Evolutionary conservation across 1,140 invertebrate genomes (phyloP).

Genomic region (Megathymus violae): DNA sequence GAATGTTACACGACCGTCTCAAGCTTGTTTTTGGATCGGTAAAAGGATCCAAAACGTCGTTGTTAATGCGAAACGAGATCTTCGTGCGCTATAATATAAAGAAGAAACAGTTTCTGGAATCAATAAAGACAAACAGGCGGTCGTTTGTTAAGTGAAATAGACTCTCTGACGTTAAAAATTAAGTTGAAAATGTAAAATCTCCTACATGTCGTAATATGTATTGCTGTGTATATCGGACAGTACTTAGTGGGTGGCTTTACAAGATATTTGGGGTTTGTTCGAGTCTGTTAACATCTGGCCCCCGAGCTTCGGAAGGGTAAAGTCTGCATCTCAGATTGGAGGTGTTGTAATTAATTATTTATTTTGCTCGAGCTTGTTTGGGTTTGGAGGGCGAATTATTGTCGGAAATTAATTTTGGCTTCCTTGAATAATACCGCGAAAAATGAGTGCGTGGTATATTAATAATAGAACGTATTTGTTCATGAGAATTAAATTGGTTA

Average conservation of each 20-base stretch:
- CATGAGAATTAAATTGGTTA: not conserved
- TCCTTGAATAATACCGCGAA: slow-evolving; percentile 6
- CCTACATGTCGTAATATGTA: slow-evolving; percentile 33
- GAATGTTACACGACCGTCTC: not conserved
- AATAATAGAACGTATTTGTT: not conserved
- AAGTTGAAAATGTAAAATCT: slow-evolving; percentile 32
- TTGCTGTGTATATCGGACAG: slow-evolving; percentile 59
- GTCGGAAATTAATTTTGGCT: slow-evolving; percentile 51
- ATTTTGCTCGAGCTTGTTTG: slow-evolving; percentile 60
- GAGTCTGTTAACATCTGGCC: slow-evolving; percentile 79
- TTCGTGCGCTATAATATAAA: slow-evolving; percentile 76
- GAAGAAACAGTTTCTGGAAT: slow-evolving; percentile 68
- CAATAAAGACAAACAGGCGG: slow-evolving; percentile 70
- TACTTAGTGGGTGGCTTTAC: slow-evolving; percentile 75
- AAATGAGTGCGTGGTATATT: not conserved
- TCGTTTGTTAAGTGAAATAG: slow-evolving; percentile 40
- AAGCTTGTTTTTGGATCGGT: slow-evolving; percentile 27
- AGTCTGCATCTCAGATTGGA: slow-evolving; percentile 62
- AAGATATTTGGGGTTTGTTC: slow-evolving; percentile 79
- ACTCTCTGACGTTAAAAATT: slow-evolving; percentile 39
- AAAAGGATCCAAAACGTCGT: not conserved
- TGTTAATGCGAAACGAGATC: slow-evolving; percentile 39
- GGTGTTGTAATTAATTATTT: slow-evolving; percentile 81
- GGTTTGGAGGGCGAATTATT: slow-evolving; percentile 63
- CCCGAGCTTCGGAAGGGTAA: slow-evolving; percentile 72